These are phyloP conservation scores for Saccostrea cuccullata DNA, from an alignment of 1,140 invertebrate species.

Conservation along the genomic window DNA sequence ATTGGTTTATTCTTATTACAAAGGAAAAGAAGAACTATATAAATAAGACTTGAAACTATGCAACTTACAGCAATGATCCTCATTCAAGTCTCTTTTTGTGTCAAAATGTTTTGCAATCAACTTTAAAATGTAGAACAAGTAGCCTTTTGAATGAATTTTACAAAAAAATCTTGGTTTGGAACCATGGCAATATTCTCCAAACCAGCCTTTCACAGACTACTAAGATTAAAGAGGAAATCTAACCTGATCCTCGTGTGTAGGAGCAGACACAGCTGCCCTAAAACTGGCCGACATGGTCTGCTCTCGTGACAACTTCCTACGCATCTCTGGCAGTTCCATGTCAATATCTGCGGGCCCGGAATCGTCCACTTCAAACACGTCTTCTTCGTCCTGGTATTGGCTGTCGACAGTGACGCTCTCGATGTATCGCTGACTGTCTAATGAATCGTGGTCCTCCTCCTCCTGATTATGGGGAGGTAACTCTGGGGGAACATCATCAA, in stretches of 20 bases:
- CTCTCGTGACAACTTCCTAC: constrained; percentile 49
- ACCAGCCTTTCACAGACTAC: no score
- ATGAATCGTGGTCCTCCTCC: constrained; percentile 37
- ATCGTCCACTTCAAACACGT: constrained; percentile 39
- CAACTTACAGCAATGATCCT: background rate
- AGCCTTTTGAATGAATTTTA: background rate
- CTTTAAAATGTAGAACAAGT: no score
- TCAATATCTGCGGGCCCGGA: constrained; percentile 47
- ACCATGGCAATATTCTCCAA: no score
- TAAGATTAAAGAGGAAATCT: background rate
- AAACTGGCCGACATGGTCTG: constrained; percentile 51
- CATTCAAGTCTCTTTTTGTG: background rate
- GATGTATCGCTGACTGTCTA: constrained; percentile 52
- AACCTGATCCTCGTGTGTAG: constrained; percentile 1
- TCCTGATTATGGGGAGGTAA: constrained; percentile 29
- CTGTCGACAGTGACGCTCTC: constrained; percentile 52
- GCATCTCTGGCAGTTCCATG: constrained; percentile 45
- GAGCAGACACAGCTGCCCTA: constrained; percentile 26
- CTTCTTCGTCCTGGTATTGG: constrained; percentile 32
- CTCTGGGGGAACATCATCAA: constrained; percentile 22
- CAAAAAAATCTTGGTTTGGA: background rate
- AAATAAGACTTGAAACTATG: background rate
- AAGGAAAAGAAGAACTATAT: no score
- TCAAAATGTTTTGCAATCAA: no score
- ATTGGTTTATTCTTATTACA: no score